These are phyloP conservation scores for Tanytarsus gracilentus DNA, from an alignment of 2,888 invertebrate species.

Conservation along the genomic window DNA sequence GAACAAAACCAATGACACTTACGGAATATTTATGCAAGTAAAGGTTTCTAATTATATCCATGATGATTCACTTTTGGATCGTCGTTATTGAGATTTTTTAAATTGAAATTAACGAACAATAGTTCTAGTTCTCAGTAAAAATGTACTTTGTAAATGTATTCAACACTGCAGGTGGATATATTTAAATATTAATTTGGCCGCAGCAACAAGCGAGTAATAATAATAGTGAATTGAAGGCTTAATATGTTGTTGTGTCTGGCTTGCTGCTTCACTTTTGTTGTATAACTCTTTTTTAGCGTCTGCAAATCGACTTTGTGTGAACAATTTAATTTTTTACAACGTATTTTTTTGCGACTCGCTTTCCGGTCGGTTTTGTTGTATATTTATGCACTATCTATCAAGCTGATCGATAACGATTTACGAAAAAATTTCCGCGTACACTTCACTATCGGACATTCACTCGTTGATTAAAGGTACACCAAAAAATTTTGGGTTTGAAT, in stretches of 20 bases:
- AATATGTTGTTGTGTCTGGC: not conserved
- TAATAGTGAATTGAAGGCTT: too few species aligned
- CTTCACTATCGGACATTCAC: slow-evolving; percentile 21
- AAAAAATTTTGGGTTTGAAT: not conserved
- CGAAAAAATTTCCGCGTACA: too few species aligned
- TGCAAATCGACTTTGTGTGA: too few species aligned
- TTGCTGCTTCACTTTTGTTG: not conserved
- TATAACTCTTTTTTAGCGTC: too few species aligned
- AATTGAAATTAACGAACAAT: too few species aligned
- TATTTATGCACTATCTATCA: too few species aligned
- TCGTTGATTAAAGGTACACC: not conserved
- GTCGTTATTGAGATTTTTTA: not conserved
- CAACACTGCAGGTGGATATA: too few species aligned
- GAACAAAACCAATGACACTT: slow-evolving; percentile 2
- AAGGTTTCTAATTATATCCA: slow-evolving; percentile 25
- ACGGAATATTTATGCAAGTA: slow-evolving; percentile 29
- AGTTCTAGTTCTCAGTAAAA: too few species aligned
- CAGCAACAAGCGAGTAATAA: too few species aligned
- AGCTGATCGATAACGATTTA: too few species aligned
- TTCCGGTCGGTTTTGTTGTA: slow-evolving; percentile 16
- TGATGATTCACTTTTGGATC: slow-evolving; percentile 7
- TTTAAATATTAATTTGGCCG: too few species aligned
- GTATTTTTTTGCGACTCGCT: not conserved
- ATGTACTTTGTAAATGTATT: too few species aligned
- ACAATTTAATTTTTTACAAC: not conserved